phyloP scores from a whole-genome alignment of 2,113 vertebrate genomes.

The Zosterops borbonicus region DNA sequence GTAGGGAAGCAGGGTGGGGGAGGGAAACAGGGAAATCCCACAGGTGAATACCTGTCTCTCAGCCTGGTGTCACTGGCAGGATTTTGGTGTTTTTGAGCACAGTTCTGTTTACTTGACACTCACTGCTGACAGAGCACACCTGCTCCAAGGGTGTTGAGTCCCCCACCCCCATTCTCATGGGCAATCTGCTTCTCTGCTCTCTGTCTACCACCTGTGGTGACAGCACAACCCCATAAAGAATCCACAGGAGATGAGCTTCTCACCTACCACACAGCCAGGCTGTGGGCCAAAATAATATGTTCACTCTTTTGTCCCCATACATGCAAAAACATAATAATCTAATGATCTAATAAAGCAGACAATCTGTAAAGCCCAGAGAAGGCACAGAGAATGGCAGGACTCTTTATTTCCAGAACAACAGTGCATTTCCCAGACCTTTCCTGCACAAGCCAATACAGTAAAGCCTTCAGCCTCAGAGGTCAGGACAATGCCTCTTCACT shows the following conservation, averaged over 20 bases:
- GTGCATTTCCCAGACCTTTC: neutral
- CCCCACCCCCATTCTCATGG: neutral
- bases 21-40: neutral
- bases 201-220: neutral
- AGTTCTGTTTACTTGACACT: neutral
- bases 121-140: neutral
- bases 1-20: neutral
- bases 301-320: neutral
- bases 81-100: neutral
- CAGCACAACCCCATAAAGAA: neutral
- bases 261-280: neutral
- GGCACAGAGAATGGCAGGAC: neutral
- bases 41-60: neutral
- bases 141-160: neutral
- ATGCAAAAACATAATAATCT: neutral
- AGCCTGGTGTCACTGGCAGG: neutral
- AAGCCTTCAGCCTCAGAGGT: neutral
- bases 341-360: neutral
- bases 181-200: neutral
- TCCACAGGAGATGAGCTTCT: neutral
- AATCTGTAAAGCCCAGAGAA: neutral
- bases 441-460: neutral
- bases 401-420: neutral
- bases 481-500: fast-evolving
- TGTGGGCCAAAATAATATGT: neutral